Conservation (phyloP, 2,113 vertebrate genomes). For the Nannospalax galili region DNA sequence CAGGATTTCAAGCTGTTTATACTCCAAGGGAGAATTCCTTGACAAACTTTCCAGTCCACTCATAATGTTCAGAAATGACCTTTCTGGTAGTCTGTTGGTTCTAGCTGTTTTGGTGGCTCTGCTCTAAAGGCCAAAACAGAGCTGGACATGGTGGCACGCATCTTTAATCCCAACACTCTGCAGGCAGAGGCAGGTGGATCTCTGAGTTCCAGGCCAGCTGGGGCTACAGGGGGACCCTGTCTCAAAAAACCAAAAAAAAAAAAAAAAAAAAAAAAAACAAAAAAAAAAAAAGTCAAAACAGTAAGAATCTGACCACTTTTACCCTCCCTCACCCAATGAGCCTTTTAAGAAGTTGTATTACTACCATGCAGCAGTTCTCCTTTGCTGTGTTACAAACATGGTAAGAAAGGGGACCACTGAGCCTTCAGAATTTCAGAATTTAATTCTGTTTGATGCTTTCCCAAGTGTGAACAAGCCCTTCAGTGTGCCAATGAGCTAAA, state of each 20-base stretch:
- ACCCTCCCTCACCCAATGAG: neutral
- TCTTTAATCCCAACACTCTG: too few relatives aligned
- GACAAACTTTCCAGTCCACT: neutral
- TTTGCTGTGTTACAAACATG: neutral
- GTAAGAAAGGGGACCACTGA: neutral
- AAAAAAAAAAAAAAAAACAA: too few relatives aligned
- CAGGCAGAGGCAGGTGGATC: too few relatives aligned
- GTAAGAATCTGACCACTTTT: neutral
- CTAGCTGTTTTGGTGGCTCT: neutral
- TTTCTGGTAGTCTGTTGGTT: neutral
- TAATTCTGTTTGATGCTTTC: constrained; percentile 1
- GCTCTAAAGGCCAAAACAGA: neutral
- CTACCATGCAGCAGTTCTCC: neutral
- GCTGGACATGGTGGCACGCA: too few relatives aligned
- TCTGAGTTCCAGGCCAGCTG: too few relatives aligned
- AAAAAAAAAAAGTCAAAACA: neutral
- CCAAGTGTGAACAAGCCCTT: neutral
- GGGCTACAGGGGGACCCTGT: too few relatives aligned
- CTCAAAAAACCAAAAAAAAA: too few relatives aligned
- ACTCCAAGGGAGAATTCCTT: neutral
- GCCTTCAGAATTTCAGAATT: neutral
- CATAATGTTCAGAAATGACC: neutral
- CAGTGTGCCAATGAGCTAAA: neutral
- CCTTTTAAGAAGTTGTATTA: neutral
- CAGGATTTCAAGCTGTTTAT: neutral